phyloP scores from a whole-genome alignment of 2,888 invertebrate genomes.

The Dryobota labecula region DNA sequence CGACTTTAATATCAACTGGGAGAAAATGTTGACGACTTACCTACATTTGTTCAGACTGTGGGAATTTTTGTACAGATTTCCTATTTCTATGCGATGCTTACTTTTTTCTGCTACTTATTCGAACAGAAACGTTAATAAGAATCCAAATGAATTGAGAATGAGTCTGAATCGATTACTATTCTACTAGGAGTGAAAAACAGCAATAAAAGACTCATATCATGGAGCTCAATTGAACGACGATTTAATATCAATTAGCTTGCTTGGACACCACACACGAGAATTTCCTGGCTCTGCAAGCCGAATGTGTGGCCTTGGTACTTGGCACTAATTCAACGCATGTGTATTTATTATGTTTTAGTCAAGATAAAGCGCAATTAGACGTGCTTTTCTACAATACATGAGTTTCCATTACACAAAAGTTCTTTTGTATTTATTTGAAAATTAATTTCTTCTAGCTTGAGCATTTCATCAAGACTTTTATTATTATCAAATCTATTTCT shows the following conservation, averaged over 20 bases:
- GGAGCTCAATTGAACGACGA: neutral
- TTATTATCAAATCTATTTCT: conserved; percentile 18
- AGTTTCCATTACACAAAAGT: neutral
- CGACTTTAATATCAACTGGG: conserved; percentile 15
- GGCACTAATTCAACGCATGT: neutral
- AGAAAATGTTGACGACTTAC: conserved; percentile 7
- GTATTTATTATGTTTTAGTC: neutral
- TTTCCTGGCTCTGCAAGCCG: neutral
- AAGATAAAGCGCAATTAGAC: neutral
- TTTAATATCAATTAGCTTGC: conserved; percentile 23
- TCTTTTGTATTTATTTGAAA: neutral
- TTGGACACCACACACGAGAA: neutral
- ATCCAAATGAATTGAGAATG: neutral
- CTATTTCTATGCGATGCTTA: neutral
- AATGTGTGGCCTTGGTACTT: neutral
- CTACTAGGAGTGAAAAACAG: neutral
- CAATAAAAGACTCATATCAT: neutral
- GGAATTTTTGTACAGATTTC: neutral
- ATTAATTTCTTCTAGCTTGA: neutral
- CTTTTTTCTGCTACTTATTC: neutral
- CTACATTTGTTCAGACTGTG: neutral
- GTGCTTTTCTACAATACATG: neutral
- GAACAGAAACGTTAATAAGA: conserved; percentile 1
- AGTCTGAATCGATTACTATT: conserved; percentile 2
- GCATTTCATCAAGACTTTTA: neutral